phyloP scores from a whole-genome alignment of 2,113 vertebrate species.

The Dendrocopos noguchii region DNA sequence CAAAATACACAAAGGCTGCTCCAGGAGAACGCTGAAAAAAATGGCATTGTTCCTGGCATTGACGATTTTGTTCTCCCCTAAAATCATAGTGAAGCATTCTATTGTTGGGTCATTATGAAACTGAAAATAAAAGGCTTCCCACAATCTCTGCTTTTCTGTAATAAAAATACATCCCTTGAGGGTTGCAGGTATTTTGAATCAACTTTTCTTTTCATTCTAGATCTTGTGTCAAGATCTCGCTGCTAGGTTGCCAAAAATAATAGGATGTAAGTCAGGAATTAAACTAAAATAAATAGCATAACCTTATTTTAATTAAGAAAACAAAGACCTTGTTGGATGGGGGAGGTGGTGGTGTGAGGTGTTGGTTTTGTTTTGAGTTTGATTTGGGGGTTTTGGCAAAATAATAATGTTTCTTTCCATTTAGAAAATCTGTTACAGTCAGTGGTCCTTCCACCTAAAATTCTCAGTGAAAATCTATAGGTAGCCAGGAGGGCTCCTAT shows the following conservation, averaged over 20 bases:
- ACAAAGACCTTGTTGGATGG: accelerated
- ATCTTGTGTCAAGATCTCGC: neutral
- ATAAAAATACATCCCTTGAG: neutral
- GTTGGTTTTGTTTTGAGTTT: neutral
- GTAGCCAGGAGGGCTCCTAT: neutral
- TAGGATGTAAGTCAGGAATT: neutral
- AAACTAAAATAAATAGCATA: neutral
- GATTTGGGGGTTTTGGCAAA: neutral
- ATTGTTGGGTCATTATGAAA: neutral
- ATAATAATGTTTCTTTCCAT: neutral
- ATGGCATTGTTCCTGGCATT: neutral
- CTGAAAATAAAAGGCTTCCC: neutral
- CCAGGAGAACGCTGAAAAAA: neutral
- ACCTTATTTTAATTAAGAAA: neutral
- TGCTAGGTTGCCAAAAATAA: neutral
- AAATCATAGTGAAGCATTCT: neutral
- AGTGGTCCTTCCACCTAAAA: neutral
- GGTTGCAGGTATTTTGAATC: neutral
- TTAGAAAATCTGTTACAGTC: neutral
- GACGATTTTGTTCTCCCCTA: neutral
- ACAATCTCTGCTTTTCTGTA: neutral
- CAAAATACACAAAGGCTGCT: neutral
- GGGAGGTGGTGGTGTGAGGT: too few relatives aligned
- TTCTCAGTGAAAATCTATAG: neutral
- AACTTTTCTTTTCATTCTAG: neutral